Percentiles rank a stretch among this genome's conserved stretches.
Conservation (phyloP, 2,113 vertebrate species). For the Phoxinus phoxinus region DNA sequence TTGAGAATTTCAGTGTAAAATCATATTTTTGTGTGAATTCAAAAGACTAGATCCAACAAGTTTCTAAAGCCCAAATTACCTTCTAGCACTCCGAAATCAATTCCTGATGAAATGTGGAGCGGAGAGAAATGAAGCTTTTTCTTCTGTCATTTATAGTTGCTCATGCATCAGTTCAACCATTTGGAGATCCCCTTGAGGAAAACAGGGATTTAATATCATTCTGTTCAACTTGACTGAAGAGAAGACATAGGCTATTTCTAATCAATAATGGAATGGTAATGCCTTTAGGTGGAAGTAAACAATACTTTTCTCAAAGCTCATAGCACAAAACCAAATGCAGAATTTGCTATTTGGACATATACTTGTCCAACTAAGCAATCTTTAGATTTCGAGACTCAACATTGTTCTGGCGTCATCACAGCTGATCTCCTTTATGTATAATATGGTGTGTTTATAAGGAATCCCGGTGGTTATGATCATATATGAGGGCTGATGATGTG, state of each 20-base stretch:
- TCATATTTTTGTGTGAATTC: slow-evolving; percentile 39
- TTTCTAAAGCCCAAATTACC: slow-evolving; percentile 52
- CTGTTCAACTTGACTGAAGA: slow-evolving; percentile 61
- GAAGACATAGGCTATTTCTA: slow-evolving; percentile 58
- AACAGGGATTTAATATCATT: slow-evolving; percentile 59
- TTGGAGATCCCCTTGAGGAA: slow-evolving; percentile 56
- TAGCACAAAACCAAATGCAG: slow-evolving; percentile 47
- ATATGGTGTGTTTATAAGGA: slow-evolving; percentile 3
- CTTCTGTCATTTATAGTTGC: slow-evolving; percentile 56
- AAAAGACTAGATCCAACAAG: slow-evolving; percentile 17
- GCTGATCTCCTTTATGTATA: slow-evolving; percentile 10
- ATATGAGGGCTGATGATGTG: background rate
- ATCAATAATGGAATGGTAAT: slow-evolving; percentile 62
- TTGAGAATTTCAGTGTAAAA: slow-evolving; percentile 60
- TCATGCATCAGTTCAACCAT: slow-evolving; percentile 52
- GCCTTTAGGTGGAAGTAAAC: slow-evolving; percentile 49
- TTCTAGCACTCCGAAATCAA: slow-evolving; percentile 49
- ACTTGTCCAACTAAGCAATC: background rate
- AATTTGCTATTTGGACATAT: slow-evolving; percentile 7
- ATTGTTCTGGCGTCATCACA: background rate
- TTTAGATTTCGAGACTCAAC: background rate
- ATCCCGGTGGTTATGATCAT: background rate
- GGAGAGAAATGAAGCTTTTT: slow-evolving; percentile 50
- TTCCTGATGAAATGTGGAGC: slow-evolving; percentile 51
- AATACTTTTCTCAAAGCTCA: slow-evolving; percentile 48